Evolutionary conservation across 1,140 invertebrate species (phyloP), one percentile per base, ranked within the genome.

Genomic region (Samia ricini): DNA sequence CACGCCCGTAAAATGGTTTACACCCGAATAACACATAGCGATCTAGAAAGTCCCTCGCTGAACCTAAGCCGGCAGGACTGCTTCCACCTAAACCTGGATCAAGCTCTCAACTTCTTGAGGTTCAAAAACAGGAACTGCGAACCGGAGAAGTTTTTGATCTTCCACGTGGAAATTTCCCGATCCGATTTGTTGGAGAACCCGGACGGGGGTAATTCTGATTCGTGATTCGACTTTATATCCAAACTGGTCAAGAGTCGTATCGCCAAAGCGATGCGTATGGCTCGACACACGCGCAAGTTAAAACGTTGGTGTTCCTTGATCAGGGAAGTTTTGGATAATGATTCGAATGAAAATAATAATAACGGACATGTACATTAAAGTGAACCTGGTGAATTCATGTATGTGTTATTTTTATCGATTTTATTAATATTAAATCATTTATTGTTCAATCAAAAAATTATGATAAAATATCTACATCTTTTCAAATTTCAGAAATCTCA

Each of bases 21-120:
- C 76, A 64, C 66, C 10, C 68, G 87, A 12, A 58, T 63, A 4
- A 82, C 81, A 0, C 87, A 88, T 75, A 83, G 83, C 72, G 85
- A 89, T 55, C 64, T 89, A 1, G 87, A 89, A 54, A 81, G 69
- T 60, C 61, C 74, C 0, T 67, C 77, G 1, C 49, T 81, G 7
- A 81, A 81, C 68, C 64, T 79, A 18, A 79, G 67, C 23, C 71
- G 77, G 0, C 74, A 81, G 60, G 87, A 88, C 63, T 89, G 84
- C 71, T 89, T 88, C 74, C 77, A 83, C 66, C 68, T 89, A n/a
- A 76, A 83, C 0, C 66, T 83, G 18, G 84, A 84, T 23, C 81
- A 87, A 63, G 79, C 84, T 0, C 63, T 78, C 56, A 87, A 87
- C 65, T 88, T 79, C 72, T 54, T 83, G 3, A 66, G 79, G 19